A percentile compares a stretch with the other conserved stretches of the same genome.
Evolutionary conservation across 2,888 invertebrate species (phyloP).

Genomic region (Microplitis manilae): DNA sequence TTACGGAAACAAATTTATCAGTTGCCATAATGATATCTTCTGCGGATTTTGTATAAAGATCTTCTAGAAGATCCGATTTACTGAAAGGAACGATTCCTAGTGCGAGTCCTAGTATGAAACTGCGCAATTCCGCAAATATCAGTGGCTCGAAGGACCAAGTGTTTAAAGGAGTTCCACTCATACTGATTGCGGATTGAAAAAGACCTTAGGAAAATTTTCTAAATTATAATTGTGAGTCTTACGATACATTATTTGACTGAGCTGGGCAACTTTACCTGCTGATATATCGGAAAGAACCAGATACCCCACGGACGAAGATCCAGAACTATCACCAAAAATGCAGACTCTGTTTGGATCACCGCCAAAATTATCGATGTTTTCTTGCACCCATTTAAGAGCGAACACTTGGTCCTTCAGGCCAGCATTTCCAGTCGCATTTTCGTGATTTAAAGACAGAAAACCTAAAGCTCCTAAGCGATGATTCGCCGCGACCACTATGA

Average conservation of each 20-base stretch:
- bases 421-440: conserved; percentile 58
- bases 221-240: background rate
- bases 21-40: conserved; percentile 68
- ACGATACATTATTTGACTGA: background rate
- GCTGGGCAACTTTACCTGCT: conserved; percentile 20
- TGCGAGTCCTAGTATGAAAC: conserved; percentile 66
- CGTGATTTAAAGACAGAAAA: conserved; percentile 52
- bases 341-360: conserved; percentile 59
- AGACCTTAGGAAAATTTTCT: conserved; percentile 39
- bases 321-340: conserved; percentile 61
- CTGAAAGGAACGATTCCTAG: conserved; percentile 62
- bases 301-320: conserved; percentile 55
- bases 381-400: conserved; percentile 56
- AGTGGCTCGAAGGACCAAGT: background rate
- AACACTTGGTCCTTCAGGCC: conserved; percentile 59
- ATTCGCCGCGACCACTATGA: conserved; percentile 62
- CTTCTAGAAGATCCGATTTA: conserved; percentile 65
- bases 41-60: conserved; percentile 67
- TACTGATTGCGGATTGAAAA: conserved; percentile 27
- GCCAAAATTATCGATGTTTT: conserved; percentile 56
- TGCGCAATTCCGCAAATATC: background rate
- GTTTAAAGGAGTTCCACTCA: background rate
- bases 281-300: conserved; percentile 53
- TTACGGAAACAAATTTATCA: conserved; percentile 50
- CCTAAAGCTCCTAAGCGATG: conserved; percentile 60